Percentiles rank a stretch among this genome's conserved stretches.
These are phyloP conservation scores for Nephrotoma flavescens DNA, from an alignment of 2,888 invertebrate species.

Conservation along the genomic window DNA sequence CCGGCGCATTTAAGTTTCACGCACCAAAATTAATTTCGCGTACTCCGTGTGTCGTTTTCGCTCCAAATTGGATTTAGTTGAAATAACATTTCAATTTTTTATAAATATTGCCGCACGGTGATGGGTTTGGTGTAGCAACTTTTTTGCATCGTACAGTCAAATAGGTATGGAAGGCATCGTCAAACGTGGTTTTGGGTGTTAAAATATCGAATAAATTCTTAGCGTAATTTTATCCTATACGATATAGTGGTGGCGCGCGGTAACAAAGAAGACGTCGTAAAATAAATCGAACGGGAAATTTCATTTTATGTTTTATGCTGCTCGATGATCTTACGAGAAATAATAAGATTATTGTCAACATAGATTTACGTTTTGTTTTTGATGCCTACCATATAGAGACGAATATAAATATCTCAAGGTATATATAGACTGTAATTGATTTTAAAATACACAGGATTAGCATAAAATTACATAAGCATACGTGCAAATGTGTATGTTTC, in stretches of 20 bases:
- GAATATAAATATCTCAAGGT: not conserved
- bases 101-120: not conserved
- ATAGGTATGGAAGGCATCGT: too few species aligned
- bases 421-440: not conserved
- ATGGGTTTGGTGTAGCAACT: not conserved
- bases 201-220: not conserved
- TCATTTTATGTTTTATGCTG: not conserved
- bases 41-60: not conserved
- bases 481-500: not conserved
- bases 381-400: not conserved
- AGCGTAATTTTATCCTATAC: not conserved
- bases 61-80: not conserved
- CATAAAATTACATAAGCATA: not conserved
- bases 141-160: not conserved
- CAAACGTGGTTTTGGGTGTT: not conserved
- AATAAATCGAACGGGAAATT: not conserved
- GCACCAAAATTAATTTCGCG: not conserved
- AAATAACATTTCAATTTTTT: not conserved
- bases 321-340: not conserved
- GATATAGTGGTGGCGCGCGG: not conserved
- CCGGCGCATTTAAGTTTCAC: not conserved
- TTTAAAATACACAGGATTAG: not conserved
- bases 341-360: not conserved
- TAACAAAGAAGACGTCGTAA: not conserved
- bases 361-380: not conserved